A percentile compares a stretch with the other conserved stretches of the same genome.
phyloP scores from a whole-genome alignment of 2,797 vertebrate species.

The Eulemur coronatus region DNA sequence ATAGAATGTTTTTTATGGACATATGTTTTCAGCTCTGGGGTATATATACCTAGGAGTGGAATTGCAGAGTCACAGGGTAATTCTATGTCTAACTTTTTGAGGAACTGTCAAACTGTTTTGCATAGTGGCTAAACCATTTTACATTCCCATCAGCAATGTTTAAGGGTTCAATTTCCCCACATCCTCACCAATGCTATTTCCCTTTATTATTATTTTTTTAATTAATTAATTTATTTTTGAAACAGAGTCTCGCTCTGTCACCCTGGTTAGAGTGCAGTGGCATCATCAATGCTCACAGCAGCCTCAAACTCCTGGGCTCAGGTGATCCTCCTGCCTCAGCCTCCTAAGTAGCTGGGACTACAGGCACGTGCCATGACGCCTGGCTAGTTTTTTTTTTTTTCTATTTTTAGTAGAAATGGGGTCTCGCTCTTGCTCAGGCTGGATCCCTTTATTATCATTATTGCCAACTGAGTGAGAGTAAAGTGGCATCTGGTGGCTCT shows the following conservation, averaged over 20 bases:
- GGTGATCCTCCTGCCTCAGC: neutral
- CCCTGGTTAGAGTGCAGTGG: neutral
- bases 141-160: neutral
- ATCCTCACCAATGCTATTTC: neutral
- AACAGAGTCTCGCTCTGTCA: neutral
- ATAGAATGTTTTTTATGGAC: neutral
- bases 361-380: fast-evolving
- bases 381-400: neutral
- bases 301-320: neutral
- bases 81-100: neutral
- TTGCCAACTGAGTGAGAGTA: neutral
- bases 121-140: neutral
- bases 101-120: neutral
- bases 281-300: neutral
- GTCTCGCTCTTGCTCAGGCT: neutral
- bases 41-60: neutral
- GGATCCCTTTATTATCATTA: neutral
- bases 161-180: neutral
- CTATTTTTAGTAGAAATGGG: neutral
- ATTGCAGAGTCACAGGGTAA: neutral
- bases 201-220: neutral
- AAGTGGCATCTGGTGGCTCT: neutral
- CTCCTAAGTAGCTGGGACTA: neutral
- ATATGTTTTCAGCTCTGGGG: neutral
- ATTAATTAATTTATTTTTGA: neutral